Percentiles rank a stretch among this genome's conserved stretches.
These are phyloP conservation scores for Girardinus metallicus DNA, from an alignment of 2,797 vertebrate species.

Conservation along the genomic window DNA sequence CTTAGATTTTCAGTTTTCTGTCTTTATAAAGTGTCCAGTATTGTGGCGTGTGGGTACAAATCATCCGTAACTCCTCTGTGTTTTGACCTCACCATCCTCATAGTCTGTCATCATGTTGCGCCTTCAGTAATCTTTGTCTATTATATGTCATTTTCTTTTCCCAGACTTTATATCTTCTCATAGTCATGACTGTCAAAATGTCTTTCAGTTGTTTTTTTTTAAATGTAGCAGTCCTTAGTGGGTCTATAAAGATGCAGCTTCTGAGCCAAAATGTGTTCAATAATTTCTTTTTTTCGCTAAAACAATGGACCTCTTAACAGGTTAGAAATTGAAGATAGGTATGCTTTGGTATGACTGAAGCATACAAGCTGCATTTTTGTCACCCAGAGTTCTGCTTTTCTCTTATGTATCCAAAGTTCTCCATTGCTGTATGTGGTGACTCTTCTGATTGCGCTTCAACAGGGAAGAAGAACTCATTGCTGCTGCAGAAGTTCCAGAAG, in stretches of 20 bases:
- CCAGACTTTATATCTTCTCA: slow-evolving; percentile 59
- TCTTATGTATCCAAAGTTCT: slow-evolving; percentile 52
- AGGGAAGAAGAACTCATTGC: slow-evolving; percentile 99
- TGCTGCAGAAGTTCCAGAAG: slow-evolving; percentile 99
- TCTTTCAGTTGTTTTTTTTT: slow-evolving; percentile 59
- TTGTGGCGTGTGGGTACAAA: slow-evolving; percentile 57
- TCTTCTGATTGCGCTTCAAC: slow-evolving; percentile 71
- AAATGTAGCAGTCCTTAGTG: slow-evolving; percentile 43
- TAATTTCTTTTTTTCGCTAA: neutral
- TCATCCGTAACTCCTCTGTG: slow-evolving; percentile 64
- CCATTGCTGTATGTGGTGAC: slow-evolving; percentile 61
- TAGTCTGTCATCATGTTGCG: slow-evolving; percentile 54
- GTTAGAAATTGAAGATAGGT: neutral
- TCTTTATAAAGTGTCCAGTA: slow-evolving; percentile 40
- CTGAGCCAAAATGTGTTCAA: slow-evolving; percentile 28
- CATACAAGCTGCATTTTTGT: slow-evolving; percentile 67
- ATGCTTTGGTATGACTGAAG: neutral
- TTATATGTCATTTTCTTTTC: slow-evolving; percentile 64
- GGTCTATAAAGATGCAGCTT: slow-evolving; percentile 69
- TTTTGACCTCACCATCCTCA: slow-evolving; percentile 67
- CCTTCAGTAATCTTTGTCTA: slow-evolving; percentile 65
- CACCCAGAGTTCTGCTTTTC: slow-evolving; percentile 37
- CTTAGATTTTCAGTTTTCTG: slow-evolving; percentile 29
- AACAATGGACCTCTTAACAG: too few relatives aligned
- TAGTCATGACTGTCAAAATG: slow-evolving; percentile 72